Base-by-base conservation (phyloP, 92 coral and sea anemone species). In the Meandrina meandrites region DNA sequence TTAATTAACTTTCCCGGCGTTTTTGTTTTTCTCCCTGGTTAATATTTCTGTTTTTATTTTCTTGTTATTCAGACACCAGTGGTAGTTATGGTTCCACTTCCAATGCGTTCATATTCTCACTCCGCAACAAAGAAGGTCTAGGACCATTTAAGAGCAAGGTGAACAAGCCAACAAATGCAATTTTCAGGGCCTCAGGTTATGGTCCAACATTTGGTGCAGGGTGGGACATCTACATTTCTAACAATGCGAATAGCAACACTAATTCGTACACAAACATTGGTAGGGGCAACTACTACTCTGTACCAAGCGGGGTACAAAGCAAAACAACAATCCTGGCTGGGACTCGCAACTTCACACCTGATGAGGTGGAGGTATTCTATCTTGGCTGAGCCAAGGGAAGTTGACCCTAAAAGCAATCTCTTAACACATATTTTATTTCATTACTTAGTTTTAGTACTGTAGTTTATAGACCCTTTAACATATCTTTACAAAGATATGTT, bases 351-450 rank as follows among this genome's bases (percentile, higher is more conserved):
- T 75, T 75, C 60, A 21, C 56, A 45, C 79, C 79, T 40, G 79
- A 75, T 45, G 79, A 75, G 17, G 36, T 40, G 79, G 79, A 75
- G 58, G 79, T 75, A 30, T 75, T 75, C 36, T 73, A 73, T 73
- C 71, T 64, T 64, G 71, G 30, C 31, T 64, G 22, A 64, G 1
- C 10, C 54, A 50, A n/a, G n/a, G n/a, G n/a, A n/a, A n/a, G n/a
- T n/a, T n/a, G n/a, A n/a, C n/a, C n/a, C n/a, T n/a, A n/a, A n/a
- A n/a, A n/a, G n/a, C n/a, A n/a, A 50, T 3, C 54, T 5, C 12
- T 50, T 3, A 9, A 50, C 16, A 50, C 16, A 50, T 50, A 50
- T 40, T 50, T 50, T 14, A 50, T 9, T 50, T 50, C 1, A 9
- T 50, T 50, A 50, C 54, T 50, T 50, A 13, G 12, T 50, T 5